Evolutionary conservation across 2,888 invertebrate genomes (phyloP).

Genomic region (Epirrita christyi): DNA sequence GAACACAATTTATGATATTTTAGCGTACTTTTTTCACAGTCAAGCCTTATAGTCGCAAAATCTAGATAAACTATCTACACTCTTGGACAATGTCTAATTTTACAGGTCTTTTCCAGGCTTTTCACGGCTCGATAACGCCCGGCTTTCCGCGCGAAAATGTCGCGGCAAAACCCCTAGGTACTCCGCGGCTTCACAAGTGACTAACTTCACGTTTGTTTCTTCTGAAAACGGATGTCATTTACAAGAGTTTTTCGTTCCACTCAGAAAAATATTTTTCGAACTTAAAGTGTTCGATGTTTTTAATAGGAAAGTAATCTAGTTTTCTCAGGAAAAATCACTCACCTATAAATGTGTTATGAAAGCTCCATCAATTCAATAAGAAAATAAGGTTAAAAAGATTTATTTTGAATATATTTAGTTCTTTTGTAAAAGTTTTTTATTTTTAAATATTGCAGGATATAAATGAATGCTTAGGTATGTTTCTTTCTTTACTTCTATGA

Average conservation of each 20-base stretch:
- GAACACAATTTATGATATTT: conserved; percentile 52
- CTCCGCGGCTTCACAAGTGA: conserved; percentile 58
- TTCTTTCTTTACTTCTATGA: neutral
- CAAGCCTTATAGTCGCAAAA: conserved; percentile 50
- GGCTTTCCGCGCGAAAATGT: conserved; percentile 86
- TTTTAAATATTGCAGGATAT: too few relatives aligned
- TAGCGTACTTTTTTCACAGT: conserved; percentile 51
- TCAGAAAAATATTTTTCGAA: conserved; percentile 33
- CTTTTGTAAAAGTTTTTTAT: too few relatives aligned
- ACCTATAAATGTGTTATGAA: too few relatives aligned
- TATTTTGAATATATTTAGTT: too few relatives aligned
- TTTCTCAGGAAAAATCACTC: too few relatives aligned
- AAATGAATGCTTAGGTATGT: too few relatives aligned
- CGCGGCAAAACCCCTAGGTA: conserved; percentile 76
- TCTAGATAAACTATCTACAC: conserved; percentile 53
- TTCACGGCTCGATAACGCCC: conserved; percentile 84
- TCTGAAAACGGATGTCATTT: conserved; percentile 73
- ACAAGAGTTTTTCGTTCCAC: conserved; percentile 47
- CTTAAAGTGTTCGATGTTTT: too few relatives aligned
- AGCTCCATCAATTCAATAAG: too few relatives aligned
- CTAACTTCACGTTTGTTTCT: conserved; percentile 83
- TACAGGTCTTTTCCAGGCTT: conserved; percentile 71
- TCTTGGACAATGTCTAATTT: conserved; percentile 51
- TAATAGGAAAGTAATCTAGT: too few relatives aligned
- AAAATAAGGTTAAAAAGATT: too few relatives aligned